Evolutionary conservation across 2,797 vertebrate species (phyloP).

Genomic region (Melanotaenia maccullochi): DNA sequence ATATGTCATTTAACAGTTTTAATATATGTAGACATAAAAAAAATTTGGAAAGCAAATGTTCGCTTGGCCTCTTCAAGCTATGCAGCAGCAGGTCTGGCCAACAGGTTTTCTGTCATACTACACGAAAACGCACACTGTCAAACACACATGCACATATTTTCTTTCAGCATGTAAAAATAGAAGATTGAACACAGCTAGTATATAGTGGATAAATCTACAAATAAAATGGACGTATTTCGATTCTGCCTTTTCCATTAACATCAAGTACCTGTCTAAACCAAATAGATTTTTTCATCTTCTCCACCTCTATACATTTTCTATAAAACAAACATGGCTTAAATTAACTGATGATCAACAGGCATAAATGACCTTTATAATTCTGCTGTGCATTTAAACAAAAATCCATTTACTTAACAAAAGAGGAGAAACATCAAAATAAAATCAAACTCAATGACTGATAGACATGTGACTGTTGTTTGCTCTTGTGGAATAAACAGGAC

Average conservation of each 20-base stretch:
- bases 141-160: slow-evolving; percentile 73
- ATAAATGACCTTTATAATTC: slow-evolving; percentile 71
- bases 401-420: slow-evolving; percentile 30
- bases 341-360: slow-evolving; percentile 73
- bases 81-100: slow-evolving; percentile 54
- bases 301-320: slow-evolving; percentile 79
- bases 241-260: slow-evolving; percentile 70
- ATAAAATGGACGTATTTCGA: slow-evolving; percentile 74
- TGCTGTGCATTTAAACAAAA: slow-evolving; percentile 72
- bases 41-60: slow-evolving; percentile 73
- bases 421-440: slow-evolving; percentile 39
- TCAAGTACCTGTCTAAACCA: slow-evolving; percentile 68
- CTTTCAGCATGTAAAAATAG: slow-evolving; percentile 80
- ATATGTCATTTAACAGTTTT: slow-evolving; percentile 53
- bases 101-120: slow-evolving; percentile 60
- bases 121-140: slow-evolving; percentile 65
- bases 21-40: slow-evolving; percentile 76
- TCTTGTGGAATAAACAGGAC: slow-evolving; percentile 28
- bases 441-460: slow-evolving; percentile 40
- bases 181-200: slow-evolving; percentile 76
- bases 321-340: slow-evolving; percentile 84
- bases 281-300: slow-evolving; percentile 78
- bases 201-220: slow-evolving; percentile 68
- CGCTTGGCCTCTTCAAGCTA: slow-evolving; percentile 60
- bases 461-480: slow-evolving; percentile 49